phyloP scores from a whole-genome alignment of 1,140 invertebrate species.

The Heliconius nattereri region DNA sequence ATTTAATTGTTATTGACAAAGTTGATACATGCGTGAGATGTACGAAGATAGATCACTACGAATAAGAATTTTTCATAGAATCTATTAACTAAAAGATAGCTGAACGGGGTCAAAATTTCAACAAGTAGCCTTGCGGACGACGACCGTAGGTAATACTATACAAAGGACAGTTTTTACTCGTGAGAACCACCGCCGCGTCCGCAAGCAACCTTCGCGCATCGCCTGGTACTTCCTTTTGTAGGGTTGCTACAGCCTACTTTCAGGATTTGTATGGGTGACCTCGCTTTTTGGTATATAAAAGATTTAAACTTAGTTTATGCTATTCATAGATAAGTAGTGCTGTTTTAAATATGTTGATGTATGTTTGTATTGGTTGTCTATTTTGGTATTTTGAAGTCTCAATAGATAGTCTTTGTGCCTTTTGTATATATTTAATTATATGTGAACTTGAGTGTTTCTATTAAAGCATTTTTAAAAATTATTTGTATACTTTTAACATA shows the following conservation, averaged over 20 bases:
- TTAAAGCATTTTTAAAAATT: too few relatives aligned
- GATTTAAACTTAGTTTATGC: not conserved
- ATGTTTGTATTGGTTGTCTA: not conserved
- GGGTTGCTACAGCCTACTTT: conserved; percentile 31
- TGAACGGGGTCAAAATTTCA: conserved; percentile 33
- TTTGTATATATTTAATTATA: too few relatives aligned
- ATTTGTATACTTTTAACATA: too few relatives aligned
- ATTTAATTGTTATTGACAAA: too few relatives aligned
- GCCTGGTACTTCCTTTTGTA: conserved; percentile 45
- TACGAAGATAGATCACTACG: too few relatives aligned
- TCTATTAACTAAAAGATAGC: not conserved
- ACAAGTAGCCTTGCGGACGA: conserved; percentile 40
- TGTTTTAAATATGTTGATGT: not conserved
- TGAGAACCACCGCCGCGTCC: conserved; percentile 47
- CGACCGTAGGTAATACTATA: conserved; percentile 28
- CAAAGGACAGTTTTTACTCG: conserved; percentile 63
- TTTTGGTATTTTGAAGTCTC: not conserved
- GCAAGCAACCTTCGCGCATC: conserved; percentile 52
- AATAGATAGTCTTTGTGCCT: not conserved
- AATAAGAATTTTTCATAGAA: not conserved
- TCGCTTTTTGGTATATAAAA: not conserved
- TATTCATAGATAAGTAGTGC: not conserved
- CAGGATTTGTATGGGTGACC: not conserved
- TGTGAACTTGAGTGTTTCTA: too few relatives aligned
- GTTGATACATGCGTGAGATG: too few relatives aligned